These are phyloP conservation scores for Squalus acanthias DNA, from an alignment of 2,797 vertebrate species.

Conservation along the genomic window DNA sequence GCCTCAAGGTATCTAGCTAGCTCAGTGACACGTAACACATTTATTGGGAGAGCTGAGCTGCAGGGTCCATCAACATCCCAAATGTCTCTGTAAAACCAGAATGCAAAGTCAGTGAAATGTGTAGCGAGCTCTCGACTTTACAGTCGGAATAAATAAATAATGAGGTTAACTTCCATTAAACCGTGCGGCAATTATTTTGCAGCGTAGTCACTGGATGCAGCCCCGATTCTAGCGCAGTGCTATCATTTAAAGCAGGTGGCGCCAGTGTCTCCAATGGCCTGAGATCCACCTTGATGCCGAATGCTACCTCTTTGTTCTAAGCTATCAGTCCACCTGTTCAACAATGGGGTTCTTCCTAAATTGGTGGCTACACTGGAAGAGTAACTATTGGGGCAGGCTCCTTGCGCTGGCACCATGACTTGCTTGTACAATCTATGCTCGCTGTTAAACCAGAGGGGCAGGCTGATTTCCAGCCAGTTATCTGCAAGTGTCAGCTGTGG, in stretches of 20 bases:
- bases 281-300: neutral
- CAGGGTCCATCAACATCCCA: neutral
- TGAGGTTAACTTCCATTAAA: constrained; percentile 32
- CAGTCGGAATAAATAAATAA: neutral
- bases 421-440: neutral
- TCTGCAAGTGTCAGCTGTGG: too few species aligned
- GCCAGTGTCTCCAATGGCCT: neutral
- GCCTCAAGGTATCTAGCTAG: neutral
- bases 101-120: neutral
- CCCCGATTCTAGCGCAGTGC: neutral
- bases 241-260: neutral
- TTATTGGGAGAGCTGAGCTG: neutral
- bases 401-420: neutral
- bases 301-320: neutral
- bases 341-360: neutral
- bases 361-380: neutral
- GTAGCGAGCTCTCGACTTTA: neutral
- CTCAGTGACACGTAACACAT: neutral
- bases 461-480: neutral
- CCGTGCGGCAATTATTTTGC: neutral
- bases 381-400: neutral
- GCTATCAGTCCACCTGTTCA: neutral
- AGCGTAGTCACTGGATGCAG: neutral
- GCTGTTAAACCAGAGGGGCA: neutral
- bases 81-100: neutral